phyloP scores from a whole-genome alignment of 2,888 invertebrate genomes.

The Machimus rusticus region DNA sequence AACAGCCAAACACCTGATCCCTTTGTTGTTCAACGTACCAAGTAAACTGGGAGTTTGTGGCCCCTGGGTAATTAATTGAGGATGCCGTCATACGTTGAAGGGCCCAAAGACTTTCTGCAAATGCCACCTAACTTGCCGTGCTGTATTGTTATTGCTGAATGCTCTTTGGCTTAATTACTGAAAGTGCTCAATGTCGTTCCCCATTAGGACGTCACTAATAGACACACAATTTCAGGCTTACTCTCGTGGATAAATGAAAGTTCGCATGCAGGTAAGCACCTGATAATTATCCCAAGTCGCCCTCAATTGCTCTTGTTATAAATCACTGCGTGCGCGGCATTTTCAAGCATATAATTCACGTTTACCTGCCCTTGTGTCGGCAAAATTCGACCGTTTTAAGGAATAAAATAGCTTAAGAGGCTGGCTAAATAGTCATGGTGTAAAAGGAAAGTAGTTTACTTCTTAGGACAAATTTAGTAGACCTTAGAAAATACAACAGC shows the following conservation, averaged over 20 bases:
- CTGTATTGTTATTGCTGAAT: slow-evolving; percentile 9
- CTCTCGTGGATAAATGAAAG: slow-evolving; percentile 7
- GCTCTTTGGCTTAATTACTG: slow-evolving; percentile 23
- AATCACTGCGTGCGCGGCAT: not conserved
- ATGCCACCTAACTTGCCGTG: not conserved
- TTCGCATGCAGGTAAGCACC: not conserved
- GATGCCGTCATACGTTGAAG: not conserved
- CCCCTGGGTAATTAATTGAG: slow-evolving; percentile 1
- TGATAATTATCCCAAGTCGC: slow-evolving; percentile 1
- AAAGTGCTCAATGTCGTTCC: slow-evolving; percentile 15
- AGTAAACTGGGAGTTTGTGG: not conserved
- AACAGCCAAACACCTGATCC: not conserved
- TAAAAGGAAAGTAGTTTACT: no score
- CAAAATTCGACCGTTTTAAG: not conserved
- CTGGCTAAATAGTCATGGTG: not conserved
- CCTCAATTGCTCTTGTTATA: not conserved
- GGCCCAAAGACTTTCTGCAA: not conserved
- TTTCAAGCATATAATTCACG: not conserved
- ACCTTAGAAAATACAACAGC: no score
- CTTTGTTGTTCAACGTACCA: not conserved
- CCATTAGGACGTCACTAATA: not conserved
- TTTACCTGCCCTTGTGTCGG: not conserved
- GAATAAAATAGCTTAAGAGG: not conserved
- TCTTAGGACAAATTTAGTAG: no score
- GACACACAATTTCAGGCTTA: not conserved